Conservation (phyloP, 2,888 invertebrate species). For the Trissolcus japonicus region DNA sequence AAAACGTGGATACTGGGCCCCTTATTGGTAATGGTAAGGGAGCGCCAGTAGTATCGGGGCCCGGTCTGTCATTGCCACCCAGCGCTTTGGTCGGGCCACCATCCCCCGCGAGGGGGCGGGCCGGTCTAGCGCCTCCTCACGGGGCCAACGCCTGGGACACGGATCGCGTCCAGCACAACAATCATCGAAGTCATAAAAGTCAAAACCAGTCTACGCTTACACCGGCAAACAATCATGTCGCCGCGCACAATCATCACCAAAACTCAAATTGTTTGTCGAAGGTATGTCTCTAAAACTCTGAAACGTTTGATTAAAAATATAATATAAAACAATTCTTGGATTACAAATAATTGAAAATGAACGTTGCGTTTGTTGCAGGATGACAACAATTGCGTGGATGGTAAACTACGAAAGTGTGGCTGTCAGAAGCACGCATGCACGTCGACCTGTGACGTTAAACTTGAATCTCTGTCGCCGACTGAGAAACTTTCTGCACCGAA, state of each 20-base stretch:
- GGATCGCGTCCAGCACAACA: constrained; percentile 78
- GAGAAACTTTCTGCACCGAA: constrained; percentile 64
- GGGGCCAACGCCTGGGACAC: constrained; percentile 77
- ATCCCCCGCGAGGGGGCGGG: constrained; percentile 79
- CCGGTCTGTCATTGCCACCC: constrained; percentile 77
- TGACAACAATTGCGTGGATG: constrained; percentile 66
- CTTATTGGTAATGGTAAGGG: constrained; percentile 96
- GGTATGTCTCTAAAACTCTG: constrained; percentile 56
- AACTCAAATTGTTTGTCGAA: constrained; percentile 69
- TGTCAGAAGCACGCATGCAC: constrained; percentile 71
- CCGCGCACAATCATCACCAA: constrained; percentile 66
- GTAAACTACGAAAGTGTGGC: constrained; percentile 67
- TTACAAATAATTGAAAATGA: too few species aligned
- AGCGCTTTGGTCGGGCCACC: constrained; percentile 76
- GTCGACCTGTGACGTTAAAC: constrained; percentile 72
- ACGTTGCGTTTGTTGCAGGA: constrained; percentile 59
- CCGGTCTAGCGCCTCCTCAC: constrained; percentile 75
- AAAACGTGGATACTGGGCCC: constrained; percentile 99
- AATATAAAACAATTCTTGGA: too few species aligned
- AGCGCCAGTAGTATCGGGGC: constrained; percentile 76
- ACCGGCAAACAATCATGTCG: constrained; percentile 71
- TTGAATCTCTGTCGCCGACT: constrained; percentile 70
- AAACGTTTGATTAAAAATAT: too few species aligned
- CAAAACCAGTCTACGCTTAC: constrained; percentile 69
- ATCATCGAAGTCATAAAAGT: constrained; percentile 68